These are phyloP conservation scores for Neomonachus schauinslandi DNA, from an alignment of 2,113 vertebrate genomes.

Conservation along the genomic window DNA sequence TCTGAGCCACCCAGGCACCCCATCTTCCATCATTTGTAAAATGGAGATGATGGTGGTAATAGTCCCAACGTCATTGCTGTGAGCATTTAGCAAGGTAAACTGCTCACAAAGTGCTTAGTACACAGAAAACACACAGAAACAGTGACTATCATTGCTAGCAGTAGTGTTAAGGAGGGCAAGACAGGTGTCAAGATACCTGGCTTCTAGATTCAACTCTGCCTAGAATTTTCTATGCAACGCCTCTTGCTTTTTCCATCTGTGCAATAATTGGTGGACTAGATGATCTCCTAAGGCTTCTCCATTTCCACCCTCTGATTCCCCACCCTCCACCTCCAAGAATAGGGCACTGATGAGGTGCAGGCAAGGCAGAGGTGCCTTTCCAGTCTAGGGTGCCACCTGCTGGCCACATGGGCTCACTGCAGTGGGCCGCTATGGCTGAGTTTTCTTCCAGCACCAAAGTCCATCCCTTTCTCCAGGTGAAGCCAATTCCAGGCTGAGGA, in stretches of 20 bases:
- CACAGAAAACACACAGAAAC: neutral
- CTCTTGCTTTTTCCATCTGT: neutral
- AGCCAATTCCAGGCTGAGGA: neutral
- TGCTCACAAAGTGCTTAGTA: neutral
- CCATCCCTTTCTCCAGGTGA: neutral
- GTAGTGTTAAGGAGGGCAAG: neutral
- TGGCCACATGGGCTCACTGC: slow-evolving; percentile 28
- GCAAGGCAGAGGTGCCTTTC: neutral
- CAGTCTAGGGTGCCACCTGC: slow-evolving; percentile 72
- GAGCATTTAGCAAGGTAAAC: neutral
- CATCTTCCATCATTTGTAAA: neutral
- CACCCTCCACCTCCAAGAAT: neutral
- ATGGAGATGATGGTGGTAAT: neutral
- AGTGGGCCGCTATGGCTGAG: neutral
- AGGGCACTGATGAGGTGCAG: neutral
- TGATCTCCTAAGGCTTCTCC: neutral
- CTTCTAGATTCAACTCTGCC: neutral
- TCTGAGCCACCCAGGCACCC: too few species aligned
- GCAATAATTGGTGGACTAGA: neutral
- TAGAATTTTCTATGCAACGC: neutral
- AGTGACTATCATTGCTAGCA: neutral
- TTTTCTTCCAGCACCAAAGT: neutral
- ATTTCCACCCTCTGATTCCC: neutral
- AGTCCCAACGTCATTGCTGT: neutral
- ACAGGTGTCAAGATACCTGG: too few species aligned